These are phyloP conservation scores for Coboldia fuscipes DNA, from an alignment of 1,140 invertebrate species.

Conservation along the genomic window DNA sequence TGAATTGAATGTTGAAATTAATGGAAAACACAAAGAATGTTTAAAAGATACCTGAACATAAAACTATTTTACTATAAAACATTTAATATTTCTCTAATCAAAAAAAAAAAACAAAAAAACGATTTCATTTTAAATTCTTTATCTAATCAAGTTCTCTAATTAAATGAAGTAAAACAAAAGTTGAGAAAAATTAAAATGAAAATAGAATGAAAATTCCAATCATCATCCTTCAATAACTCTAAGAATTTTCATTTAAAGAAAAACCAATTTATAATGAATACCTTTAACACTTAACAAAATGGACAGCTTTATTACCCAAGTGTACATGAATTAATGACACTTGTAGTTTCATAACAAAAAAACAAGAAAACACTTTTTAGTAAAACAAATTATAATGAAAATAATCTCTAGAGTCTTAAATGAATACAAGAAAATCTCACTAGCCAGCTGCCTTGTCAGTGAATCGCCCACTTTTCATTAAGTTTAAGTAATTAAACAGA, in stretches of 20 bases:
- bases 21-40: not conserved
- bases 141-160: not conserved
- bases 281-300: no score
- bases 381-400: no score
- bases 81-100: no score
- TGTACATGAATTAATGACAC: no score
- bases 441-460: not conserved
- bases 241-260: no score
- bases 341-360: no score
- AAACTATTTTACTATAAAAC: not conserved
- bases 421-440: not conserved
- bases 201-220: no score
- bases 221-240: no score
- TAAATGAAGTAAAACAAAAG: not conserved
- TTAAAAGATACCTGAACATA: not conserved
- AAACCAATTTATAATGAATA: no score
- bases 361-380: no score
- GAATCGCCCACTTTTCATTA: not conserved
- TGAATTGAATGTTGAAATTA: not conserved
- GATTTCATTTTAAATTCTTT: not conserved
- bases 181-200: not conserved
- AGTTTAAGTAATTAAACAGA: not conserved
- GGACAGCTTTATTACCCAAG: no score
- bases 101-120: slow-evolving; percentile 1
- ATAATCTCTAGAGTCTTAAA: no score